Base-by-base conservation (phyloP, 2,888 invertebrate genomes). In the Disparrhopalites patrizii region DNA sequence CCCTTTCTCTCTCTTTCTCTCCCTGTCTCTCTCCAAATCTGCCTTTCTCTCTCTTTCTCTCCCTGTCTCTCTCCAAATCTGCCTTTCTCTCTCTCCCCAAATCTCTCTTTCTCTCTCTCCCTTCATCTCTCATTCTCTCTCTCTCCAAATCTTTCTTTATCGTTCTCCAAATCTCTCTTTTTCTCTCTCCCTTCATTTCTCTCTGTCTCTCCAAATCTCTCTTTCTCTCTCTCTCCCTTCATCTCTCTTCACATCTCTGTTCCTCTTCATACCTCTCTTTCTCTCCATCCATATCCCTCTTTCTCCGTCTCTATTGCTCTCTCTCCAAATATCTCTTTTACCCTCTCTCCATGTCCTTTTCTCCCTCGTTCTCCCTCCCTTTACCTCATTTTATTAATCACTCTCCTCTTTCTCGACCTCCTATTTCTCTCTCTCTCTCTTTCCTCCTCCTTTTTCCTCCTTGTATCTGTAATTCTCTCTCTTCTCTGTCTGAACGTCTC, bases 121-220 rank as follows among this genome's bases (percentile, higher is more conserved):
- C 43, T n/a, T n/a, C n/a, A 15, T 43, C 20, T 20, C 43, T 43
- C 43, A 20, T n/a, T 43, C 43, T 43, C 43, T 20, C 5, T 43
- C 43, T 8, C 13, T 38, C 23, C 47, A 10, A 18, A 5, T 13
- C 13, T 43, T 43, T 7, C 20, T 60, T 27, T 52, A 43, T 43
- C 43, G 18, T 20, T 43, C 15, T 7, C 20, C 43, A 43, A 43
- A 43, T 43, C 4, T n/a, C n/a, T n/a, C 43, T 47, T 54, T 60
- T 23, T 50, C 56, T 63, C 38, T 55, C 30, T 64, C 55, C 27
- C 54, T 62, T 52, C 62, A 58, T 52, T 43, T 67, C 64, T 68
- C 50, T 20, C 62, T 64, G 64, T 61, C 10, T 40, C n/a, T 8
- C 40, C 3, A 40, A 5, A 20, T 40, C n/a, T 40, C 40, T 40